Conservation (phyloP, 1,140 invertebrate species). For the Drosophila baimaii region DNA sequence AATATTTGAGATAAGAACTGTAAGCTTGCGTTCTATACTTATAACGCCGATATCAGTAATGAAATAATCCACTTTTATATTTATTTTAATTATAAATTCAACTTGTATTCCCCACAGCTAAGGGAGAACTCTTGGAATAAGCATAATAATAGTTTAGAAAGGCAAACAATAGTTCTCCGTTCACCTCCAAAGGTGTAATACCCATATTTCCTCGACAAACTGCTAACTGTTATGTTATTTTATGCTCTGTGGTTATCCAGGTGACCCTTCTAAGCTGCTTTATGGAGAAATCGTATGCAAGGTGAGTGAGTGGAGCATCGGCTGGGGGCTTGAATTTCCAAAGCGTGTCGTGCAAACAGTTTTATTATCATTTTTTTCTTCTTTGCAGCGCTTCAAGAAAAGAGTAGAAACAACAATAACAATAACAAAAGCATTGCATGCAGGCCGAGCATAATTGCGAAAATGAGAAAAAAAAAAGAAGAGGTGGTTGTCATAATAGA, state of each 20-base stretch:
- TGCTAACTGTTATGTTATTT: slow-evolving; percentile 24
- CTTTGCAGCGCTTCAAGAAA: slow-evolving; percentile 23
- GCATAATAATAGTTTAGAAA: neutral
- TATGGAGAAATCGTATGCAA: slow-evolving; percentile 35
- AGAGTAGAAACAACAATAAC: slow-evolving; percentile 28
- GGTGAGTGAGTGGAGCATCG: slow-evolving; percentile 10
- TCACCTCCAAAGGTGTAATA: neutral
- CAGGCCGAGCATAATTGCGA: slow-evolving; percentile 62
- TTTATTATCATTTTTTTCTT: slow-evolving; percentile 23
- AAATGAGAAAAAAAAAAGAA: too few species aligned
- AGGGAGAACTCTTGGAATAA: too few species aligned
- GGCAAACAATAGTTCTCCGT: slow-evolving; percentile 10
- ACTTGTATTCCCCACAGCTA: neutral
- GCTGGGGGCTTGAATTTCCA: slow-evolving; percentile 38
- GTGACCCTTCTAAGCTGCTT: slow-evolving; percentile 49
- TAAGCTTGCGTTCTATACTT: neutral
- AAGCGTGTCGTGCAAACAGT: slow-evolving; percentile 50
- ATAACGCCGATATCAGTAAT: neutral
- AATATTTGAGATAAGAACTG: neutral
- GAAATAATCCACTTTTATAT: neutral
- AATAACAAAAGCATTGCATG: slow-evolving; percentile 49
- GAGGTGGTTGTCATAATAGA: slow-evolving; percentile 45
- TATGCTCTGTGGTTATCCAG: slow-evolving; percentile 56
- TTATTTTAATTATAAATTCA: neutral
- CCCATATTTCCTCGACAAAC: neutral